phyloP scores from a whole-genome alignment of 30 jellyfish, hydroid and myxozoan genomes.

The Rhopilema esculentum region DNA sequence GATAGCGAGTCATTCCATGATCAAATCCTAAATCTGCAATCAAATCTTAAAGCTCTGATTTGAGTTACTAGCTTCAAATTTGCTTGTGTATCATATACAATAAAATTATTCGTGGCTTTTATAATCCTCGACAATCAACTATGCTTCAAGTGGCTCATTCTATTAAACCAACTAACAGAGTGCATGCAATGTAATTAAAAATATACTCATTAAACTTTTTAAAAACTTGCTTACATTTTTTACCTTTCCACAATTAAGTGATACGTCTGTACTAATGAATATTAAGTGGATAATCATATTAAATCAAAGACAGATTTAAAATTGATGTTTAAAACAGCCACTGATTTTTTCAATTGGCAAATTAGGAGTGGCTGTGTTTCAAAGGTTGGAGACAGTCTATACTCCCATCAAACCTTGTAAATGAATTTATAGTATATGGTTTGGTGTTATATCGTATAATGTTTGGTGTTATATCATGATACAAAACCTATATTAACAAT shows the following conservation, averaged over 20 bases:
- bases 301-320: neutral
- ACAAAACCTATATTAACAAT: too few relatives aligned
- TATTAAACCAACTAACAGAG: neutral
- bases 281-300: neutral
- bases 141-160: neutral
- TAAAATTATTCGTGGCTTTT: neutral
- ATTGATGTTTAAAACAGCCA: neutral
- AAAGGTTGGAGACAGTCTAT: neutral
- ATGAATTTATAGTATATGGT: too few relatives aligned
- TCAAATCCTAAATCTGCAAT: neutral
- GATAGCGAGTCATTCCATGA: neutral
- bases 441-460: too few relatives aligned
- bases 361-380: neutral
- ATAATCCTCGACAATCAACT: neutral
- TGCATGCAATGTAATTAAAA: neutral
- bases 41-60: neutral
- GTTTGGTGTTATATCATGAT: too few relatives aligned
- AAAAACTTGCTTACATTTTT: neutral
- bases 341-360: neutral
- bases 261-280: neutral
- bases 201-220: too few relatives aligned
- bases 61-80: neutral
- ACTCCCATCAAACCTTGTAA: too few relatives aligned
- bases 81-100: neutral
- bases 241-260: neutral